phyloP scores from a whole-genome alignment of 2,888 invertebrate genomes.

The Cordilura impudica region DNA sequence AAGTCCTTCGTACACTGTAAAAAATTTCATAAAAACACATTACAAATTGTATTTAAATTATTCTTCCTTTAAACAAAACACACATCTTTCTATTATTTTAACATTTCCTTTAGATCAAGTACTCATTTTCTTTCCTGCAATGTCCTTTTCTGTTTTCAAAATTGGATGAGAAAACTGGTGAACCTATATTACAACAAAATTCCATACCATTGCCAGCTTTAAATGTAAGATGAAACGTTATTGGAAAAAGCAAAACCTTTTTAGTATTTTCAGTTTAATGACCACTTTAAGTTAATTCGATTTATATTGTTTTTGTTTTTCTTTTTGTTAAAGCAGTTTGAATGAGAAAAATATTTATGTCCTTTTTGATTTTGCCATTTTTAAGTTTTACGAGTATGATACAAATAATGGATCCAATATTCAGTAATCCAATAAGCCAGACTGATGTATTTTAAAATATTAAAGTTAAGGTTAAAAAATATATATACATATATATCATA shows the following conservation, averaged over 20 bases:
- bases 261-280: not conserved
- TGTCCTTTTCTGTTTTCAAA: slow-evolving; percentile 82
- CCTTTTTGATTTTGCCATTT: too few species aligned
- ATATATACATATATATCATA: too few species aligned
- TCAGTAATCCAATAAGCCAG: too few species aligned
- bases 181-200: slow-evolving; percentile 79
- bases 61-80: not conserved
- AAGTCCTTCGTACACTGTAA: slow-evolving; percentile 12
- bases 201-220: slow-evolving; percentile 85
- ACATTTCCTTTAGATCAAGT: slow-evolving; percentile 83
- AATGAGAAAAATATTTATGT: not conserved
- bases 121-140: slow-evolving; percentile 85
- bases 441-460: too few species aligned
- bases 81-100: not conserved
- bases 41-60: too few species aligned
- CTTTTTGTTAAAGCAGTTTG: not conserved
- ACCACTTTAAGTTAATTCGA: not conserved
- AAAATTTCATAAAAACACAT: not conserved
- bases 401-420: too few species aligned
- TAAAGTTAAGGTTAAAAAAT: too few species aligned
- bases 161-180: slow-evolving; percentile 82
- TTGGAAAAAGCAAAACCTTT: not conserved
- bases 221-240: slow-evolving; percentile 81
- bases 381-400: too few species aligned
- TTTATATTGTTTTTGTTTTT: not conserved